Percentiles rank a stretch among this genome's conserved stretches.
Conservation (phyloP, 2,888 invertebrate genomes). For the Electrophaes corylata region DNA sequence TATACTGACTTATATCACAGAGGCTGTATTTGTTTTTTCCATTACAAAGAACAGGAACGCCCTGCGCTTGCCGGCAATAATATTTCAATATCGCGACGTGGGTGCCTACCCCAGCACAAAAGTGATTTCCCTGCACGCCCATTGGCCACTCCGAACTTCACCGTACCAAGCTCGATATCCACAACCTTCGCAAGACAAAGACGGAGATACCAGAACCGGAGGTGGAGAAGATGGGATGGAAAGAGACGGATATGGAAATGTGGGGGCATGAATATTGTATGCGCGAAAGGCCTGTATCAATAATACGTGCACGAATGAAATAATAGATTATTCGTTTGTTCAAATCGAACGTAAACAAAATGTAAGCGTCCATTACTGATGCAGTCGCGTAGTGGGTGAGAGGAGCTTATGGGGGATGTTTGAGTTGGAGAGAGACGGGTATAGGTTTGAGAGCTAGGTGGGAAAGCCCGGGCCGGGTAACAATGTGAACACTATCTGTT, state of each 20-base stretch:
- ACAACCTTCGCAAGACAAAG: conserved; percentile 54
- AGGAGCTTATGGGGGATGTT: conserved; percentile 39
- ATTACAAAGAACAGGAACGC: conserved; percentile 78
- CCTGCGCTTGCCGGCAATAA: conserved; percentile 71
- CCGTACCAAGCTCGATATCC: conserved; percentile 61
- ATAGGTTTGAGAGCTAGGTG: conserved; percentile 44
- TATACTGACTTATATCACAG: conserved; percentile 44
- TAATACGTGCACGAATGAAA: conserved; percentile 84
- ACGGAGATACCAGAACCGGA: conserved; percentile 33
- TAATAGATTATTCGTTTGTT: conserved; percentile 85
- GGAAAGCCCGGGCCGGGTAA: conserved; percentile 36
- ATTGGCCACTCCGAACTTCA: conserved; percentile 59
- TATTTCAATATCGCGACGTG: conserved; percentile 76
- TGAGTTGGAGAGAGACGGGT: conserved; percentile 57
- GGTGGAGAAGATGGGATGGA: conserved; percentile 36
- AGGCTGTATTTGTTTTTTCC: conserved; percentile 78
- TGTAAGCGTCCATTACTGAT: conserved; percentile 81
- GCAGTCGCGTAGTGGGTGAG: conserved; percentile 54
- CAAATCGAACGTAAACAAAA: conserved; percentile 83
- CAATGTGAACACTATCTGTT: conserved; percentile 68
- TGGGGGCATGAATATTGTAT: conserved; percentile 74
- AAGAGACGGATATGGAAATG: conserved; percentile 56
- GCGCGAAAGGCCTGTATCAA: conserved; percentile 78
- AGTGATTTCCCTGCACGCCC: conserved; percentile 69
- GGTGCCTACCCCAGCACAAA: conserved; percentile 66